Evolutionary conservation across 2,888 invertebrate genomes (phyloP), one percentile per base, ranked within the genome.

Genomic region (Mesochorus sp.): DNA sequence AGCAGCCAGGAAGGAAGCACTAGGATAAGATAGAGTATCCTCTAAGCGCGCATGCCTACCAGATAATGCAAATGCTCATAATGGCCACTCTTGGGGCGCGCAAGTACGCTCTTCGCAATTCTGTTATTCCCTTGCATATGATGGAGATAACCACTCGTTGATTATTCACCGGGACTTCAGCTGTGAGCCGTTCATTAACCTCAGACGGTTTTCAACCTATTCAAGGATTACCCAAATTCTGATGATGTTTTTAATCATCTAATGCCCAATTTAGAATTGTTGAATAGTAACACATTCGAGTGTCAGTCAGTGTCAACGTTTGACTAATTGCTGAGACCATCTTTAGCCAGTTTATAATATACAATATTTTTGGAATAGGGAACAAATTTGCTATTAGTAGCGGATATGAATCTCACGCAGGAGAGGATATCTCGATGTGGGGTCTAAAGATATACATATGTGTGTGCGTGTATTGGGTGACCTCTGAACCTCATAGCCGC

Each of bases 401-500:
- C 3, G 21, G n/a, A 31, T 8, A 6, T 19, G 28, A 44, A 10
- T 28, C 44, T 6, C n/a, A 31, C 44, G 37, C 4, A 26, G 39
- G 3, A 39, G 12, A 31, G 28, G 19, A 64, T 49, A 17, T 53
- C 73, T 62, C 51, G n/a, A 61, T 62, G 76, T 66, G 79, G 6
- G 61, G 66, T 76, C 76, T 31, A 34, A 44, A 57, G 5, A 59
- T 8, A 14, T 31, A 19, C 2, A 34, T 8, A 3, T 34, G 6
- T 6, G 12, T 34, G 34, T 12, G 17, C 12, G 34, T 14, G 34
- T 49, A 28, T 34, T 34, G 67, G 49, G 31, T 74, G 62, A 70
- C 73, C 79, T 71, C 42, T 31, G 64, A 70, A 53, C 70, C 62
- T 19, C 39, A 44, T 55, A 47, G 17, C 17, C 49, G 19, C 49